Evolutionary conservation across 2,113 vertebrate genomes (phyloP).

Genomic region (Brachionichthys hirsutus): DNA sequence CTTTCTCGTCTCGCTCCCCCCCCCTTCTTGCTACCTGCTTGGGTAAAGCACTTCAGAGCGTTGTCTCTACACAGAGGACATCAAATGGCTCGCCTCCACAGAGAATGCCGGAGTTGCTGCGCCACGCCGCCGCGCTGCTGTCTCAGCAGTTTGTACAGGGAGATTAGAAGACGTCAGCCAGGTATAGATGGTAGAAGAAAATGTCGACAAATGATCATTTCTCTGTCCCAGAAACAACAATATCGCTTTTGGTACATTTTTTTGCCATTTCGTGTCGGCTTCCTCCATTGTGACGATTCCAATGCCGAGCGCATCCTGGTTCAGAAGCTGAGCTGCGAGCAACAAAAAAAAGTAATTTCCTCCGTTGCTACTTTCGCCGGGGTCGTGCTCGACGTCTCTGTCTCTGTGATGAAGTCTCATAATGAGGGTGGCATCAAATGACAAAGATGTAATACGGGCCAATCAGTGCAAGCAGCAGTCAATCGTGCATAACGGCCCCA

Average conservation of each 20-base stretch:
- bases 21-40: slow-evolving; percentile 35
- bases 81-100: slow-evolving; percentile 63
- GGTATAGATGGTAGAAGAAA: slow-evolving; percentile 13
- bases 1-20: slow-evolving; percentile 15
- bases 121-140: slow-evolving; percentile 49
- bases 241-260: slow-evolving; percentile 18
- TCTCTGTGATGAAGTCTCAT: slow-evolving; percentile 26
- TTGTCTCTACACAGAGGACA: slow-evolving; percentile 63
- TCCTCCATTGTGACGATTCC: slow-evolving; percentile 19
- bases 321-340: slow-evolving; percentile 31
- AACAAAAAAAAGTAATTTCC: slow-evolving; percentile 39
- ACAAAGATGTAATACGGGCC: slow-evolving; percentile 24
- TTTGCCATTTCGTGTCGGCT: slow-evolving; percentile 17
- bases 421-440: slow-evolving; percentile 33
- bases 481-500: not conserved
- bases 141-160: slow-evolving; percentile 47
- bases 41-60: slow-evolving; percentile 43
- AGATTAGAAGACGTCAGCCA: slow-evolving; percentile 57
- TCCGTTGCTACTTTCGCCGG: slow-evolving; percentile 35
- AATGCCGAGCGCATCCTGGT: slow-evolving; percentile 17
- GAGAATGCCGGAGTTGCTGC: slow-evolving; percentile 54
- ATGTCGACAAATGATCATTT: slow-evolving; percentile 39
- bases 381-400: slow-evolving; percentile 40
- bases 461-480: not conserved
- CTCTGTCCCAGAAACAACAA: slow-evolving; percentile 25